These are phyloP conservation scores for Hirtodrosophila histrioides DNA, from an alignment of 2,888 invertebrate genomes.

Conservation along the genomic window DNA sequence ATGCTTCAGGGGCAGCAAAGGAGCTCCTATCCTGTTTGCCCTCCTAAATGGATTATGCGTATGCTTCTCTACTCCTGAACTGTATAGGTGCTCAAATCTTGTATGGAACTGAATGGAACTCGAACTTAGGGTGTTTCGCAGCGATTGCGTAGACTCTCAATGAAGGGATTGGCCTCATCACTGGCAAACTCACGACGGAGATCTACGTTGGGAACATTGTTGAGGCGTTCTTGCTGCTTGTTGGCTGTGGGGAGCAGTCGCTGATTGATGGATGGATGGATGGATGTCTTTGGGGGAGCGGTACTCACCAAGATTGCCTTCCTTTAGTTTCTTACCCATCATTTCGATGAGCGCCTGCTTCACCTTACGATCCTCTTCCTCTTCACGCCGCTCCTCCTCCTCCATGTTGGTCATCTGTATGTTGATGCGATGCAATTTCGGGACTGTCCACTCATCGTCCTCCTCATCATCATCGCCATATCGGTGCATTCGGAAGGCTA, in stretches of 20 bases:
- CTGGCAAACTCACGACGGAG: slow-evolving; percentile 48
- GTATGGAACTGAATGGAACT: not conserved
- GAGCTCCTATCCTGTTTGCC: too few relatives aligned
- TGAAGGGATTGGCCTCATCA: slow-evolving; percentile 56
- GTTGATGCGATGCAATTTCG: not conserved
- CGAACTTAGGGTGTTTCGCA: slow-evolving; percentile 1
- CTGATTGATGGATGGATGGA: too few relatives aligned
- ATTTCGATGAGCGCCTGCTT: slow-evolving; percentile 17
- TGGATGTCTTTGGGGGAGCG: too few relatives aligned
- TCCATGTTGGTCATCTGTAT: slow-evolving; percentile 23
- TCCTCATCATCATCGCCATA: not conserved
- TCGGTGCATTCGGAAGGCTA: too few relatives aligned
- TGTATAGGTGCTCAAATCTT: slow-evolving; percentile 4
- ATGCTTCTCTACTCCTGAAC: not conserved
- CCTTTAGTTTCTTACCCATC: slow-evolving; percentile 10
- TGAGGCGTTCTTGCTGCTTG: not conserved
- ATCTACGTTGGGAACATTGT: slow-evolving; percentile 24
- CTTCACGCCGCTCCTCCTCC: slow-evolving; percentile 12
- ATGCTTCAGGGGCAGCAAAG: too few relatives aligned
- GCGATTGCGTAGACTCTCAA: slow-evolving; percentile 22
- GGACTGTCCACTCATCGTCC: not conserved
- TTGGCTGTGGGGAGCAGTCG: slow-evolving; percentile 4
- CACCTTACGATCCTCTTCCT: slow-evolving; percentile 8
- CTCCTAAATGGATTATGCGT: too few relatives aligned
- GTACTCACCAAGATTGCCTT: slow-evolving; percentile 5